Percentiles rank a stretch among this genome's conserved stretches.
Evolutionary conservation across 2,113 vertebrate genomes (phyloP).

Genomic region (Podiceps cristatus): DNA sequence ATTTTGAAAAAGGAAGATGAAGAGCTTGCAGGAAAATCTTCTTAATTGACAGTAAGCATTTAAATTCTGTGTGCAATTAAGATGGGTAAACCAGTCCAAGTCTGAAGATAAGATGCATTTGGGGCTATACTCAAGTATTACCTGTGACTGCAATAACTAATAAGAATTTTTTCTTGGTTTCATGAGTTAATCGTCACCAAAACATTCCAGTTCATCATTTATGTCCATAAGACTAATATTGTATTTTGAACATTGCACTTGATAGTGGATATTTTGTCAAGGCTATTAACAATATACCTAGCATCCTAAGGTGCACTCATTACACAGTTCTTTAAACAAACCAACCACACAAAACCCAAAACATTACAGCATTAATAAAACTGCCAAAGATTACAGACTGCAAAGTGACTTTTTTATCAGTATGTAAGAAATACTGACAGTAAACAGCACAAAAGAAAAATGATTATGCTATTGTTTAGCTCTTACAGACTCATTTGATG

Average conservation of each 20-base stretch:
- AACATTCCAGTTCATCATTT: background rate
- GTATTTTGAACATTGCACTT: background rate
- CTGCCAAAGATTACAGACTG: background rate
- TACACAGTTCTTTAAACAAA: background rate
- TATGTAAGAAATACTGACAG: background rate
- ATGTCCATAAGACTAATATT: rapidly evolving
- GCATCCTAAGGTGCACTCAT: background rate
- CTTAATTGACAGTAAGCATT: background rate
- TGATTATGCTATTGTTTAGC: background rate
- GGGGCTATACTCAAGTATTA: background rate
- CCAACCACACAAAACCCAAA: no score
- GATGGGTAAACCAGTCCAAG: background rate
- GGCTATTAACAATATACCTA: background rate
- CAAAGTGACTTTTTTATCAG: background rate
- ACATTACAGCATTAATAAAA: background rate
- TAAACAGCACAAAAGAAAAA: background rate
- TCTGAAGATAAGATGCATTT: background rate
- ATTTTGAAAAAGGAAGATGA: background rate
- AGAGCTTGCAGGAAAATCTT: background rate
- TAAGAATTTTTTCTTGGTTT: background rate
- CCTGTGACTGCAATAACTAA: background rate
- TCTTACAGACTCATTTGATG: background rate
- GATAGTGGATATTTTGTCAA: background rate
- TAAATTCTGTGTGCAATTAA: background rate
- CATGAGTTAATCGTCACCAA: background rate